Evolutionary conservation across 2,888 invertebrate genomes (phyloP).

Genomic region (Synanthedon vespiformis): DNA sequence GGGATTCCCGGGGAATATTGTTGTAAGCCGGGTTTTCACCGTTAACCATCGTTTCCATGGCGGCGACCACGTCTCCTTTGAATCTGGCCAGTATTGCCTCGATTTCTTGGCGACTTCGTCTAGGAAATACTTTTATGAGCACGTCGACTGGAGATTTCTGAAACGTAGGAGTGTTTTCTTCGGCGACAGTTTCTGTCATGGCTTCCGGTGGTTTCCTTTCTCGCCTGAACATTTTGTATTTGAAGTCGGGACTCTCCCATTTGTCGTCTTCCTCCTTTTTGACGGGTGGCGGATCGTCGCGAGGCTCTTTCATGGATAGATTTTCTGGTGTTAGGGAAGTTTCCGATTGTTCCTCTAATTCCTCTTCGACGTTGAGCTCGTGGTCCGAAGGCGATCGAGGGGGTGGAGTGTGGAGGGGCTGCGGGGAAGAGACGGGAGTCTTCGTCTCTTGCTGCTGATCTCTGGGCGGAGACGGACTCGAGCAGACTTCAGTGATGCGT

Average conservation of each 20-base stretch:
- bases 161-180: slow-evolving; percentile 30
- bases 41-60: slow-evolving; percentile 91
- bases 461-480: slow-evolving; percentile 52
- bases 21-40: slow-evolving; percentile 55
- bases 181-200: slow-evolving; percentile 24
- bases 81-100: slow-evolving; percentile 86
- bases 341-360: slow-evolving; percentile 59
- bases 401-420: slow-evolving; percentile 46
- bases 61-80: slow-evolving; percentile 90
- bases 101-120: slow-evolving; percentile 86
- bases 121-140: slow-evolving; percentile 89
- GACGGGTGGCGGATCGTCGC: slow-evolving; percentile 57
- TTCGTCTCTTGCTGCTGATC: slow-evolving; percentile 36
- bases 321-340: slow-evolving; percentile 81
- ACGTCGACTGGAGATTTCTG: slow-evolving; percentile 87
- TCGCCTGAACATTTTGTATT: slow-evolving; percentile 53
- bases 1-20: slow-evolving; percentile 51
- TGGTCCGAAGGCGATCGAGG: slow-evolving; percentile 62
- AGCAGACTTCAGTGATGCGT: slow-evolving; percentile 57
- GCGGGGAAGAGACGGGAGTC: slow-evolving; percentile 41
- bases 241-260: slow-evolving; percentile 52
- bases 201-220: slow-evolving; percentile 33
- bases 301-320: slow-evolving; percentile 80
- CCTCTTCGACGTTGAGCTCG: slow-evolving; percentile 70
- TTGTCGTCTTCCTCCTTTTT: slow-evolving; percentile 63